Evolutionary conservation across 2,113 vertebrate species (phyloP).

Genomic region (Scopus umbretta): DNA sequence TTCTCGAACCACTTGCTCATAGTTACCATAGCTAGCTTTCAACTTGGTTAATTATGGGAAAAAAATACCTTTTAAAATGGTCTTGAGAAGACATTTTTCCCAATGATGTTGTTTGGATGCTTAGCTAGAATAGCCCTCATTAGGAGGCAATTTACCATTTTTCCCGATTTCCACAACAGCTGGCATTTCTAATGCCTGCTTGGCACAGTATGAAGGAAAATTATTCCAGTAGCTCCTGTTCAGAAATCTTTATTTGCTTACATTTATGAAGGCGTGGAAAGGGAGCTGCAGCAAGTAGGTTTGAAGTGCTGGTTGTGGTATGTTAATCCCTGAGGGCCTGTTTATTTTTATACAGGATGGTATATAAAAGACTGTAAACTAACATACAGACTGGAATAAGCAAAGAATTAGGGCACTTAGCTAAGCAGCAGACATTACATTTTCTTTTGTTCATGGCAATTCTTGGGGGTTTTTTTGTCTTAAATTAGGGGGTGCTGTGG

Average conservation of each 20-base stretch:
- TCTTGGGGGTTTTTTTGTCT: neutral
- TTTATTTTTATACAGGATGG: neutral
- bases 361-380: neutral
- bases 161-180: neutral
- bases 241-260: neutral
- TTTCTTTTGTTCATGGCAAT: neutral
- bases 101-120: neutral
- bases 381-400: neutral
- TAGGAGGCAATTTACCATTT: neutral
- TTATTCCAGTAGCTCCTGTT: neutral
- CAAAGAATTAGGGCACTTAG: neutral
- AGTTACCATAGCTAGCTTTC: neutral
- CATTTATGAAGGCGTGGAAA: slow-evolving; percentile 4
- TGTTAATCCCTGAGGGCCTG: neutral
- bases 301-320: neutral
- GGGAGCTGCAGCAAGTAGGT: neutral
- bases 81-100: neutral
- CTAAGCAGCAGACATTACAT: neutral
- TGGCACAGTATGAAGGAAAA: neutral
- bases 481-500: neutral
- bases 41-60: neutral
- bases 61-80: neutral
- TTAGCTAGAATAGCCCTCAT: neutral
- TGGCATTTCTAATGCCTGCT: neutral
- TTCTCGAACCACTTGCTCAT: neutral